Base-by-base conservation (phyloP, 2,797 vertebrate species). In the Sebastes wilsoni region DNA sequence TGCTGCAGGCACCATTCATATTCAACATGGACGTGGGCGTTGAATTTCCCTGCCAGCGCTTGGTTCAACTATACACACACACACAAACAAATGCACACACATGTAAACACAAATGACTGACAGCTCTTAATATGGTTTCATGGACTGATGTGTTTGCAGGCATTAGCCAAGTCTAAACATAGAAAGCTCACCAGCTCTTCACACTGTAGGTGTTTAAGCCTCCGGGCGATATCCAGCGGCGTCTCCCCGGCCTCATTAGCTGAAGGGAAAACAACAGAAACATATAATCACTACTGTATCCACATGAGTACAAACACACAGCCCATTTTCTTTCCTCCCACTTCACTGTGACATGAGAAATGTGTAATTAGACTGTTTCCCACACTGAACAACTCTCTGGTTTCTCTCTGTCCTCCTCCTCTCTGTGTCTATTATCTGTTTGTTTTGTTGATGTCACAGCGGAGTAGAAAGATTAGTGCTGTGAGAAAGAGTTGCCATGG, bases 1-100 rank as follows among this genome's bases (percentile, higher is more conserved):
- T 98, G 97, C 73, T 98, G 97, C 86, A 99, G 93, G 22, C 98
- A 95, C 98, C 99, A 99, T 73, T 99, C 99, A n/a, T 99, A 99
- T 87, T 99, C 99, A 0, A 99, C 98, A 1, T 99, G 99, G 38
- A 99, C 98, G 8, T 99, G 98, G 59, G 96, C 96, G 75, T 99
- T 99, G 88, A 99, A 98, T 87, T 98, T 97, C 80, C 99, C 99
- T 0, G 97, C 96, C 66, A 99, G 93, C 4, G 98, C 98, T 77
- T 99, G 98, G 83, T 95, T 97, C 72, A 99, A 95, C 99, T 99
- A 28, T 3, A 81, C n/a, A 81, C 67, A 81, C n/a, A 81, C 67
- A 82, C 67, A 82, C 16, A 82, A 25, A 87, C 25, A 76, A 65
- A 84, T 0, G 1, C 72, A 60, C 61, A 72, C 14, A 82, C 56